Base-by-base conservation (phyloP, 1,140 invertebrate species). In the Heliconius hewitsoni region DNA sequence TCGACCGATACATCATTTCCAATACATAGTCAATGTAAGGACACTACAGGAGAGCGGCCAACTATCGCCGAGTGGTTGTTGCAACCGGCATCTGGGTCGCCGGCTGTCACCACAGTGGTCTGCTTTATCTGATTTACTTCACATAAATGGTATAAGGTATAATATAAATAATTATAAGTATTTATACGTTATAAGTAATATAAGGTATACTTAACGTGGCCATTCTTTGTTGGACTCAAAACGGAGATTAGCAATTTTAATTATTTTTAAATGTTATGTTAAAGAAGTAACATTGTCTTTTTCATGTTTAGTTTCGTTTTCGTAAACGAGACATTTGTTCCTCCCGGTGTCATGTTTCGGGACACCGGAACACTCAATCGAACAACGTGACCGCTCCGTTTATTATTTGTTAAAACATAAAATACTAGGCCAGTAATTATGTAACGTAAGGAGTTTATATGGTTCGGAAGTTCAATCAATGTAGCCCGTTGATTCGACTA, bases 41-140 rank as follows among this genome's bases (percentile, higher is more conserved):
- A 80, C 70, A 74, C 55, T 34, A 72, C 71, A 60, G 77, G 74
- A 77, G 78, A 82, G 74, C 71, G 79, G 77, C 72, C 73, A 73
- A 74, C 75, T 81, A 74, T 82, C 74, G 77, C 77, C 75, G 23
- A 23, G 66, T 34, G 11, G 78, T 75, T 85, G 79, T 85, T 83
- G 84, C 82, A 85, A 83, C 79, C 74, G 27, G 19, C 71, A 85
- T 74, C 82, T 85, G 77, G 84, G 84, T 85, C 84, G 79, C 52
- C 72, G 42, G 81, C 80, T 85, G 84, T 83, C 84, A 77, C 81
- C 79, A 55, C 84, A 55, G 70, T 78, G 70, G 78, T 80, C 78
- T 78, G 78, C 73, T 77, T 81, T 85, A 85, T 83, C 78, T 74
- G 83, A 81, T 81, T 70, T 66, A 3, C 11, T 66, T 27, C 60